Conservation (phyloP, 2,797 vertebrate species). For the Chelon auratus region DNA sequence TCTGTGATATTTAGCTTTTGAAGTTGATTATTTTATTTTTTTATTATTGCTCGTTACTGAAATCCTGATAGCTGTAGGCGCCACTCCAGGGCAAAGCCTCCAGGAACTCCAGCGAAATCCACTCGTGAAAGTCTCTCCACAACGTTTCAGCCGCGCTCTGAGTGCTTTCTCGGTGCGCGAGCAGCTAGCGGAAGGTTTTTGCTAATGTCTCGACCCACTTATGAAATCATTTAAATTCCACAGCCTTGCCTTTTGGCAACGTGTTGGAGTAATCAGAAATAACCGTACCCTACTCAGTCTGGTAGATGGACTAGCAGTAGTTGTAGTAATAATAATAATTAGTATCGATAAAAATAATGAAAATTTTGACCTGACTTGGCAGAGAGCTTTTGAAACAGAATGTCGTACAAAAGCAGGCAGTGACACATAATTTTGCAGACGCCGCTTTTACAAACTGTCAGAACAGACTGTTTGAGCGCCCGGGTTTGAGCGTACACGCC, state of each 20-base stretch:
- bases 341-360: background rate
- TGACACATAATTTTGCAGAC: slow-evolving; percentile 1
- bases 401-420: background rate
- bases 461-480: slow-evolving; percentile 16
- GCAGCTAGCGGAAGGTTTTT: background rate
- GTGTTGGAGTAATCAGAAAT: slow-evolving; percentile 2
- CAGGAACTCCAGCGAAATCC: slow-evolving; percentile 24
- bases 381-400: slow-evolving; percentile 3
- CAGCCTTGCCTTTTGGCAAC: background rate
- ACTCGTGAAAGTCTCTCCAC: slow-evolving; percentile 25
- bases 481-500: slow-evolving; percentile 6
- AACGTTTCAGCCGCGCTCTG: slow-evolving; percentile 10
- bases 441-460: slow-evolving; percentile 16
- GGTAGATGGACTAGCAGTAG: background rate
- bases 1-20: slow-evolving; percentile 24
- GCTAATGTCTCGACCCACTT: background rate
- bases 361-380: slow-evolving; percentile 9
- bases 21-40: slow-evolving; percentile 25
- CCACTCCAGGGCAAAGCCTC: slow-evolving; percentile 44
- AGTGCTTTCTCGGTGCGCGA: slow-evolving; percentile 13
- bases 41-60: slow-evolving; percentile 47
- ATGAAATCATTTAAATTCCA: background rate
- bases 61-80: slow-evolving; percentile 34
- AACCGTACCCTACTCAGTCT: background rate
- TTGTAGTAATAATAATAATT: background rate